Conservation (phyloP, 2,888 invertebrate genomes). For the Amaurobius ferox region DNA sequence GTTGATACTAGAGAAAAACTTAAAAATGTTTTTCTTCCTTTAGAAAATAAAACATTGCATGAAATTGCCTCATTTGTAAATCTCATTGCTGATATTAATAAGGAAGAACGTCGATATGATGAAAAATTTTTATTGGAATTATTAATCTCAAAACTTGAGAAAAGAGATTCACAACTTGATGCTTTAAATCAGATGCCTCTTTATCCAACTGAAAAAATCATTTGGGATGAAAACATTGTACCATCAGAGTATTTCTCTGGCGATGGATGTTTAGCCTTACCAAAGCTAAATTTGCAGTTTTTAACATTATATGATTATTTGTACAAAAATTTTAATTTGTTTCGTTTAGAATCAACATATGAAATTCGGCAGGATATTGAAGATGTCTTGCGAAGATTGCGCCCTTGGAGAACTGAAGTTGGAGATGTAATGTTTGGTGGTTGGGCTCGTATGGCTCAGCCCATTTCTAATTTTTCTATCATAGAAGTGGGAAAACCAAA, state of each 20-base stretch:
- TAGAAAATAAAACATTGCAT: conserved; percentile 87
- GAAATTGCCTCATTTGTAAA: conserved; percentile 91
- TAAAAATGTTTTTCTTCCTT: conserved; percentile 88
- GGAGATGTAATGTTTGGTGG: conserved; percentile 93
- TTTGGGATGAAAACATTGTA: conserved; percentile 99
- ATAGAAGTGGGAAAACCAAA: conserved; percentile 89
- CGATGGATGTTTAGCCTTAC: conserved; percentile 95
- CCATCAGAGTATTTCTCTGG: conserved; percentile 98
- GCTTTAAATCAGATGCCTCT: conserved; percentile 98
- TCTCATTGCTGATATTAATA: conserved; percentile 87
- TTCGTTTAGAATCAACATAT: conserved; percentile 97
- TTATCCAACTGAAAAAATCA: conserved; percentile 97
- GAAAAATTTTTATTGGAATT: conserved; percentile 86
- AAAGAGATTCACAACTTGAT: conserved; percentile 92
- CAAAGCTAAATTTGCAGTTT: conserved; percentile 98
- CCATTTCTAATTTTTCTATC: conserved; percentile 92
- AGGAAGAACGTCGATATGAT: conserved; percentile 82
- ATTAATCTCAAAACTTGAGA: conserved; percentile 85
- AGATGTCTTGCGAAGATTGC: conserved; percentile 94
- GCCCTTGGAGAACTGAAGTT: conserved; percentile 96
- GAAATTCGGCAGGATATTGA: conserved; percentile 99
- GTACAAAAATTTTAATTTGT: conserved; percentile 96
- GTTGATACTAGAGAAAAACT: conserved; percentile 93
- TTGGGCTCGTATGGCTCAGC: conserved; percentile 99
- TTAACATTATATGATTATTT: conserved; percentile 98